These are phyloP conservation scores for Drosophila fulvimacula DNA, from an alignment of 2,888 invertebrate genomes.

Conservation along the genomic window DNA sequence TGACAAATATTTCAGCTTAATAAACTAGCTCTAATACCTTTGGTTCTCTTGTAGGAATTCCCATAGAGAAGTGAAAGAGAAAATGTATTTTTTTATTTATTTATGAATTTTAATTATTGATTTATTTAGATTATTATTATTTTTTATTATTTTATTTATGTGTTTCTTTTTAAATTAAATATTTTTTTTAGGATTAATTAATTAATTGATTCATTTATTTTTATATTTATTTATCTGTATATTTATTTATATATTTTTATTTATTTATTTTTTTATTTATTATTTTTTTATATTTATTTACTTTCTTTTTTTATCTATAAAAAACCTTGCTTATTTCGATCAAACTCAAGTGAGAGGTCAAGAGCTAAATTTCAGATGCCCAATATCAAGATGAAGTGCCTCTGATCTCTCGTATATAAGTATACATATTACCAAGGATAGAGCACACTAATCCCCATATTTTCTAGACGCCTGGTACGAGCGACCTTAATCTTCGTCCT, in stretches of 20 bases:
- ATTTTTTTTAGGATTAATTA: too few relatives aligned
- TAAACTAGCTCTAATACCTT: background rate
- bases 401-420: background rate
- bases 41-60: background rate
- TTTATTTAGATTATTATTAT: too few relatives aligned
- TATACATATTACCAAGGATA: background rate
- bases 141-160: too few relatives aligned
- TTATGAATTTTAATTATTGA: too few relatives aligned
- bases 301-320: background rate
- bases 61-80: background rate
- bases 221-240: too few relatives aligned
- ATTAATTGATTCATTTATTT: too few relatives aligned
- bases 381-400: background rate
- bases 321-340: background rate
- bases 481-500: constrained; percentile 23
- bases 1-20: background rate
- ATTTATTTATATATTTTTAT: too few relatives aligned
- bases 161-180: too few relatives aligned
- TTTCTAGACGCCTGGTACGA: background rate
- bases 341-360: background rate
- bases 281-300: too few relatives aligned
- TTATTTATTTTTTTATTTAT: too few relatives aligned
- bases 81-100: too few relatives aligned
- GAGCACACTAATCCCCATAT: constrained; percentile 8
- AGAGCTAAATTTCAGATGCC: too few relatives aligned